Evolutionary conservation across 2,797 vertebrate species (phyloP).

Genomic region (Monodelphis domestica): DNA sequence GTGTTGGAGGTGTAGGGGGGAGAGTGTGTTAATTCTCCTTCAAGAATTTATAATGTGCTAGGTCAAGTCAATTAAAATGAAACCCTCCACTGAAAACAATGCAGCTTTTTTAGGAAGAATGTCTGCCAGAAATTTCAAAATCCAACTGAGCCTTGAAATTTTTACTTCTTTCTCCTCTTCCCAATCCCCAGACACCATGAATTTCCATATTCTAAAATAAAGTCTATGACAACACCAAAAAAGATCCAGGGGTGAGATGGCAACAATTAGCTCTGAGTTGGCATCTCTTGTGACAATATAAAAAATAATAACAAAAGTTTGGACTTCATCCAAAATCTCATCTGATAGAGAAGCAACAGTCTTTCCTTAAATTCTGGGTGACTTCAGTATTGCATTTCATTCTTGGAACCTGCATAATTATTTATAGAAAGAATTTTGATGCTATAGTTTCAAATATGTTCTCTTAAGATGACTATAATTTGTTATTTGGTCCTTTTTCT

Average conservation of each 20-base stretch:
- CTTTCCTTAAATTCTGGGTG: slow-evolving; percentile 47
- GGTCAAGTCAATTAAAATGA: slow-evolving; percentile 76
- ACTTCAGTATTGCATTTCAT: slow-evolving; percentile 14
- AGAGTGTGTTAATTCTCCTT: slow-evolving; percentile 47
- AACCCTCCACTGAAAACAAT: slow-evolving; percentile 65
- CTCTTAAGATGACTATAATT: background rate
- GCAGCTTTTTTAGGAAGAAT: slow-evolving; percentile 68
- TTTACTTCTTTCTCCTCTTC: slow-evolving; percentile 45
- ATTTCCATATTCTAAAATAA: slow-evolving; percentile 61
- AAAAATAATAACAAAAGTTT: slow-evolving; percentile 36
- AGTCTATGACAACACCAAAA: slow-evolving; percentile 53
- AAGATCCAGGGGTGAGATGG: slow-evolving; percentile 49
- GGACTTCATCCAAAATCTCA: slow-evolving; percentile 45
- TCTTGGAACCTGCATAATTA: slow-evolving; percentile 43
- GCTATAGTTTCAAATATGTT: slow-evolving; percentile 14
- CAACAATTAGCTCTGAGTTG: slow-evolving; percentile 55
- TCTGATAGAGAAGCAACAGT: slow-evolving; percentile 11
- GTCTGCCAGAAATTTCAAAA: slow-evolving; percentile 60
- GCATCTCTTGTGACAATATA: slow-evolving; percentile 48
- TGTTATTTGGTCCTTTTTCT: slow-evolving; percentile 19
- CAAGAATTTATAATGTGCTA: slow-evolving; percentile 68
- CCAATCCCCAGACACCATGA: slow-evolving; percentile 41
- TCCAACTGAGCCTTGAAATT: slow-evolving; percentile 63
- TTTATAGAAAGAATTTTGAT: slow-evolving; percentile 58
- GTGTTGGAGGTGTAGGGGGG: background rate